Evolutionary conservation across 2,113 vertebrate genomes (phyloP), one percentile per base, ranked within the genome.

Genomic region (Phyllostomus hastatus): DNA sequence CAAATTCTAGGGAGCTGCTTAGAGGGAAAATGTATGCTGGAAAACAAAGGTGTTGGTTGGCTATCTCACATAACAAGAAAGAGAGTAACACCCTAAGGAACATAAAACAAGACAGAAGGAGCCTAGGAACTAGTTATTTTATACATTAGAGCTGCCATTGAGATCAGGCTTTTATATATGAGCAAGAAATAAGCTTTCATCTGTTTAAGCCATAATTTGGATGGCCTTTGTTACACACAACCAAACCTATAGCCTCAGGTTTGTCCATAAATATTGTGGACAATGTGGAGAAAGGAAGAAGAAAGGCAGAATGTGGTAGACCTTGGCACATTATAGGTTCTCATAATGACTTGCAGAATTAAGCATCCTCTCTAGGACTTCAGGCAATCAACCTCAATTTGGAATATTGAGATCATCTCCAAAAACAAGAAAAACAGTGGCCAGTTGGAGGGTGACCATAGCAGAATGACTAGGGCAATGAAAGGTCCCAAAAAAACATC

Each of bases 401-500:
- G 66, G 52, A 96, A 70, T 88, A 92, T 2, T 31, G 46, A 97
- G 59, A 54, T 78, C 88, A 92, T 52, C 41, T 94, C 46, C 43
- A 94, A 83, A 83, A 76, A 48, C 48, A 82, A 82, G 46, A 89
- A n/a, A 57, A 31, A 78, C 54, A 54, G 6, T 35, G 61, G 69
- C 85, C 88, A 83, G 66, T 46, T 96, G 70, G 76, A 76, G 35
- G 92, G 48, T 61, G 28, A 61, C 59, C 46, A 81, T 1, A 17
- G 41, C 12, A 89, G 90, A 80, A 91, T 31, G 83, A 90, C 52
- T 11, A 67, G 84, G 80, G 83, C 78, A 92, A 59, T 10, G 19
- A 95, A 94, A 95, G 85, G 66, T 94, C 61, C 50, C 50, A 2
- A 14, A 90, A 83, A 95, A 85, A 96, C 92, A 52, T 70, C 92